Evolutionary conservation across 1,140 invertebrate species (phyloP).

Genomic region (fruit fly (Drosophila melanogaster)): Release_6_plus_ISO1_MT NT_033779.5:22084501-22085000

Average conservation of each 20-base stretch:
- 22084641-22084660: conserved; percentile 77
- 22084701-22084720: conserved; percentile 85
- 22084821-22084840: conserved; percentile 50
- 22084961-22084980: conserved; percentile 77
- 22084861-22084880: conserved; percentile 34
- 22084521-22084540: conserved; percentile 27
- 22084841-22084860: conserved; percentile 48
- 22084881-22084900: conserved; percentile 5
- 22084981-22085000: conserved; percentile 58
- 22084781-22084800: conserved; percentile 9
- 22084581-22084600: conserved; percentile 18
- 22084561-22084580: conserved; percentile 60
- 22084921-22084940: conserved; percentile 67
- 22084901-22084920: conserved; percentile 82
- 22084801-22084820: conserved; percentile 44
- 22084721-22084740: conserved; percentile 85
- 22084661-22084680: conserved; percentile 82
- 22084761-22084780: conserved; percentile 76
- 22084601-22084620: background rate
- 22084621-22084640: background rate
- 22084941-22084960: conserved; percentile 71
- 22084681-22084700: conserved; percentile 84
- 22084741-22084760: conserved; percentile 85
- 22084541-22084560: conserved; percentile 73
- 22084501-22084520: background rate